Evolutionary conservation across 2,797 vertebrate genomes (phyloP).

Genomic region (Coluber constrictor): DNA sequence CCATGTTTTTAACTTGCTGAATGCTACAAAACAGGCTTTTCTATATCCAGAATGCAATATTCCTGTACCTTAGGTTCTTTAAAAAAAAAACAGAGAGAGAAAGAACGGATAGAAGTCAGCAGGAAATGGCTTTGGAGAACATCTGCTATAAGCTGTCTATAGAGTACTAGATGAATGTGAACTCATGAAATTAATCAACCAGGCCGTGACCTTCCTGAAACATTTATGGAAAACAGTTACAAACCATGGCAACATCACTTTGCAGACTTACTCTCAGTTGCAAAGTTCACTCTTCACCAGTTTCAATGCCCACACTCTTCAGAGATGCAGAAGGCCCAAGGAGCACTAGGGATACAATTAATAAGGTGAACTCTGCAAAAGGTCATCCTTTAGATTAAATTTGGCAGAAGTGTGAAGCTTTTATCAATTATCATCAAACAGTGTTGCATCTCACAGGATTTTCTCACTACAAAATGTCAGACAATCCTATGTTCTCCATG

Average conservation of each 20-base stretch:
- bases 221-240: constrained; percentile 59
- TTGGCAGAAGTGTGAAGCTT: constrained; percentile 11
- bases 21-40: background rate
- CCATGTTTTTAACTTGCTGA: background rate
- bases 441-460: background rate
- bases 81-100: constrained; percentile 9
- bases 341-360: constrained; percentile 40
- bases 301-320: constrained; percentile 17
- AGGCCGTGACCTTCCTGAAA: constrained; percentile 57
- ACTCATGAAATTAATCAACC: constrained; percentile 63
- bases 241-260: constrained; percentile 52
- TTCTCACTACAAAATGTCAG: background rate
- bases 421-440: constrained; percentile 4
- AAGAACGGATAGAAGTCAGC: constrained; percentile 47
- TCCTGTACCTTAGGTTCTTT: constrained; percentile 33
- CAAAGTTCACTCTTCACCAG: constrained; percentile 20
- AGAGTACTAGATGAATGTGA: constrained; percentile 60
- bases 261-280: constrained; percentile 2
- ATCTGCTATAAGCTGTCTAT: constrained; percentile 55
- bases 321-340: constrained; percentile 33
- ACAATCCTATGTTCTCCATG: background rate
- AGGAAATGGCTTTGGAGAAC: constrained; percentile 53
- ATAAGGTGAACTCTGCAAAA: constrained; percentile 30
- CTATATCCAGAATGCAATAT: background rate
- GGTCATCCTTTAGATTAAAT: background rate